These are phyloP conservation scores for Athripsodes cinereus DNA, from an alignment of 2,888 invertebrate species.

Conservation along the genomic window DNA sequence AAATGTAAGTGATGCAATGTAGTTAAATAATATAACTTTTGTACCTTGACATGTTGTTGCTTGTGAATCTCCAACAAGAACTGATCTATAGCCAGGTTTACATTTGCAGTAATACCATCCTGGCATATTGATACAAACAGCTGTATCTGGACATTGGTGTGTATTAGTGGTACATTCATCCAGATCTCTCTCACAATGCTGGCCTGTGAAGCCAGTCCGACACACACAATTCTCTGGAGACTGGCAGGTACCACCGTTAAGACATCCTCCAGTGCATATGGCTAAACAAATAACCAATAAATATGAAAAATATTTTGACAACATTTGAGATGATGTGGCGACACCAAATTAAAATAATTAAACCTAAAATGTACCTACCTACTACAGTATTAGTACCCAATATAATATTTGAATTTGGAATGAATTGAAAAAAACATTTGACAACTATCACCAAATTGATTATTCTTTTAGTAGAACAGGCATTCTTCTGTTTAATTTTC, in stretches of 20 bases:
- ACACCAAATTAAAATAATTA: too few relatives aligned
- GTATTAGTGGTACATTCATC: constrained; percentile 74
- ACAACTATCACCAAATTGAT: too few relatives aligned
- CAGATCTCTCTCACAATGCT: constrained; percentile 78
- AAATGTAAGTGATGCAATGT: neutral
- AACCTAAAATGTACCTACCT: too few relatives aligned
- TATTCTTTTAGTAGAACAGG: too few relatives aligned
- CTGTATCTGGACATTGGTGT: constrained; percentile 68
- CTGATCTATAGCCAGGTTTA: constrained; percentile 66
- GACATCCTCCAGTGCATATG: constrained; percentile 70
- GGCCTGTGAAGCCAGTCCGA: constrained; percentile 73
- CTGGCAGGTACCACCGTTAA: constrained; percentile 77
- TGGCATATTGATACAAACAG: constrained; percentile 80
- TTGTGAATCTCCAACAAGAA: constrained; percentile 48
- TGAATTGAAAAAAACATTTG: too few relatives aligned
- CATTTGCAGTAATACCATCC: constrained; percentile 89
- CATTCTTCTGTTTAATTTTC: neutral
- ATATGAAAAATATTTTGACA: too few relatives aligned
- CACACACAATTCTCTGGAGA: constrained; percentile 74
- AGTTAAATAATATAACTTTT: neutral
- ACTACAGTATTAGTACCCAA: too few relatives aligned
- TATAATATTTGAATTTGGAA: too few relatives aligned
- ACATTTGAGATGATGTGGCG: too few relatives aligned
- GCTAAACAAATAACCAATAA: constrained; percentile 49
- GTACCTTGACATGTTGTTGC: constrained; percentile 61